Conservation (phyloP, 2,113 vertebrate genomes). For the Pleuronectes platessa region DNA sequence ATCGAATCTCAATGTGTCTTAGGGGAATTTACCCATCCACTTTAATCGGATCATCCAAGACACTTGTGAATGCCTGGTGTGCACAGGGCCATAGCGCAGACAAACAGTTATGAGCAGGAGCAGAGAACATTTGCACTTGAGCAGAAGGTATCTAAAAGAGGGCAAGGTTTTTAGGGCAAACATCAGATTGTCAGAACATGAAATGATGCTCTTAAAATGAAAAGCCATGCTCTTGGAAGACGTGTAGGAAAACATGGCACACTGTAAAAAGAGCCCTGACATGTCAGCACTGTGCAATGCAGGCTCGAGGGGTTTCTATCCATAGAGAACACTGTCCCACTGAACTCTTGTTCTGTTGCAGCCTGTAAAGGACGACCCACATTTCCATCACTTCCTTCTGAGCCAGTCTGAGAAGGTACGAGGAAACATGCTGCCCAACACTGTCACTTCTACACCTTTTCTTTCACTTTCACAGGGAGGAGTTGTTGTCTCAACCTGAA, state of each 20-base stretch:
- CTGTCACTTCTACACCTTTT: not conserved
- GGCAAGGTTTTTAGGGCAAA: not conserved
- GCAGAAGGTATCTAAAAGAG: not conserved
- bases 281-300: not conserved
- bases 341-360: constrained; percentile 83
- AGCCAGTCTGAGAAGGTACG: constrained; percentile 99
- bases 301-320: not conserved
- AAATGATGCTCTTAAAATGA: not conserved
- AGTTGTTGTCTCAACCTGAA: not conserved
- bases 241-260: not conserved
- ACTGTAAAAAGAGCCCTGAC: not conserved
- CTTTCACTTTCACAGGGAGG: not conserved
- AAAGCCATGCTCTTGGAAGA: not conserved
- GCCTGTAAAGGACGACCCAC: constrained; percentile 96
- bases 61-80: not conserved
- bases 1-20: not conserved
- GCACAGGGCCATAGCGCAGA: not conserved
- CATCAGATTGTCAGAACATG: not conserved
- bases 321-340: constrained; percentile 44
- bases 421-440: constrained; percentile 16
- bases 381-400: constrained; percentile 98
- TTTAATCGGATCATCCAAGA: not conserved
- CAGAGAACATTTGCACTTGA: not conserved
- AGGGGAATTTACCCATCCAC: not conserved
- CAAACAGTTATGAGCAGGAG: not conserved